Evolutionary conservation across 1,140 invertebrate species (phyloP), one percentile per base, ranked within the genome.

Genomic region (Cataglyphis hispanica): DNA sequence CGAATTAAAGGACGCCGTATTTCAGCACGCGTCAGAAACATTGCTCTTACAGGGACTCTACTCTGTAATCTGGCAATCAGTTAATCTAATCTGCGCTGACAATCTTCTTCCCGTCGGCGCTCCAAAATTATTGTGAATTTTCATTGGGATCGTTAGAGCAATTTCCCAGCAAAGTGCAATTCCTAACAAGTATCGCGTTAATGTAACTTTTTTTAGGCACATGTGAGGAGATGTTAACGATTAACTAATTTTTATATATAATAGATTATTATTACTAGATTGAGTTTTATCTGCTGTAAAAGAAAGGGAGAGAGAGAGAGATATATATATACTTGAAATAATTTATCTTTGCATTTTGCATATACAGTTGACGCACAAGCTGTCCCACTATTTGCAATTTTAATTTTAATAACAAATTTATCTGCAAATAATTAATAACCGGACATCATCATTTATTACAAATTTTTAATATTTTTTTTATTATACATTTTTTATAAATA

Each of bases 71-170:
- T 88, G 70, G 67, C 72, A 90, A 90, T 89, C 87, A 78, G 72
- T 78, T 87, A 89, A 90, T 90, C 88, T 90, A 89, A 90, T 90
- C 89, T 61, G 25, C 69, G 31, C 43, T 56, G 27, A 67, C 66
- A 67, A 90, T 87, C 88, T 66, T 56, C 64, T 40, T 60, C 22
- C 50, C 66, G 40, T 37, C 67, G 31, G 43, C n/a, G 76, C 27
- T 37, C 64, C 85, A 27, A 89, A 90, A 90, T 90, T 90, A 90
- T 90, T 90, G 86, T 85, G 43, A 84, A 90, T 75, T 90, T 90
- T 84, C 87, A 90, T 89, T 75, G 85, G 83, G 85, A 89, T 90
- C 85, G 87, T 89, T 89, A 78, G 77, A 89, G 58, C 78, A 75
- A 90, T 89, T 84, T 90, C 74, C 70, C 58, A 37, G 37, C 60